Base-by-base conservation (phyloP, 2,888 invertebrate species). In the Octonoba sinensis region DNA sequence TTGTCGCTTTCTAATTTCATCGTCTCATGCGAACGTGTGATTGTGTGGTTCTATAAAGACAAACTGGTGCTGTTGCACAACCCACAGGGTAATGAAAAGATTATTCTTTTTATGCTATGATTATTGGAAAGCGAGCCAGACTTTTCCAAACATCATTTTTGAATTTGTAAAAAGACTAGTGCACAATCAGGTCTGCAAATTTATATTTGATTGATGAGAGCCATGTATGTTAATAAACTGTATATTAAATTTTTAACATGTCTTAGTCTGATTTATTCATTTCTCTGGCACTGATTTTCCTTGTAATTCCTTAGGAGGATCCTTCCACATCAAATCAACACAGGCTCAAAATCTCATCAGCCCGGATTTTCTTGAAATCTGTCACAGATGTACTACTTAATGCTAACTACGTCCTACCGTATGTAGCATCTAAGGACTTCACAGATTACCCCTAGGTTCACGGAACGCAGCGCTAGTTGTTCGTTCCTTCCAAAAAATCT, bases 171-270 rank as follows among this genome's bases (percentile, higher is more conserved):
- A 82, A 81, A 82, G 70, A 76, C 75, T 82, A 82, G 82, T 82
- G 82, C 82, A 82, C 82, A 82, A 82, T 82, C 82, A 82, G 82
- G 76, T 76, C 82, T 82, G 73, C 76, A 82, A 82, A 75, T 82
- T 82, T 82, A 76, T 82, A 82, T 82, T 76, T 82, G 72, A 76
- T 70, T 72, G 76, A 82, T 67, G 71, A 76, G 62, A 76, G 82
- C 75, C 74, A 72, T 82, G 82, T 76, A 82, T 82, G 82, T 82
- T 82, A 82, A 82, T 82, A 82, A 82, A 82, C 75, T 82, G 82
- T 82, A 82, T 82, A 82, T 82, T 82, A 76, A 82, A 82, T 76
- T 75, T 82, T 82, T 76, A 76, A 76, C 66, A 62, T 64, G 73
- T 69, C 70, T 70, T 56, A 64, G 69, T 64, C 22, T 73, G 65